Evolutionary conservation across 1,140 invertebrate species (phyloP).

Genomic region (Odontomachus brunneus): DNA sequence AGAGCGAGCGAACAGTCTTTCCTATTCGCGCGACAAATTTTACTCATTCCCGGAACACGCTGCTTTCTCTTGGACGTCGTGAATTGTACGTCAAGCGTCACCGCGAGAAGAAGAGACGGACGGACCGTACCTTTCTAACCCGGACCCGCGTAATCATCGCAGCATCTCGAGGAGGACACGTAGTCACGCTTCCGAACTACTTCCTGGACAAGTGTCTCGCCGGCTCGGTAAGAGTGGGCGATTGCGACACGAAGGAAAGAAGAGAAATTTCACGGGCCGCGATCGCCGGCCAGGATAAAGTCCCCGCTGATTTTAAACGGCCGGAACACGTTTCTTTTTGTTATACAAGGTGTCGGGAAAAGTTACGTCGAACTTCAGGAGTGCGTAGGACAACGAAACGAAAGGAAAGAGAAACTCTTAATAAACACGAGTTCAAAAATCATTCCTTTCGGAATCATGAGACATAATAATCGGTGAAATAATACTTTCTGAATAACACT

Average conservation of each 20-base stretch:
- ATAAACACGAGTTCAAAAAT: too few species aligned
- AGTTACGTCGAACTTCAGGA: too few species aligned
- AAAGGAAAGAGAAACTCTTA: too few species aligned
- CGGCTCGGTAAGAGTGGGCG: slow-evolving; percentile 18
- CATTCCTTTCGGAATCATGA: too few species aligned
- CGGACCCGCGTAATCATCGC: slow-evolving; percentile 39
- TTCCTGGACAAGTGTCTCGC: slow-evolving; percentile 41
- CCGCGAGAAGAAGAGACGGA: not conserved
- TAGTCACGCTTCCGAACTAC: slow-evolving; percentile 52
- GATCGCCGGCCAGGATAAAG: slow-evolving; percentile 15
- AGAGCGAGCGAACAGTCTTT: not conserved
- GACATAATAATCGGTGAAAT: too few species aligned
- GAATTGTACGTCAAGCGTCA: slow-evolving; percentile 2
- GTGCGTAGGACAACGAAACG: too few species aligned
- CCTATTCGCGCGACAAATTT: not conserved
- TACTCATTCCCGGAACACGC: not conserved
- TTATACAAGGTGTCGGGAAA: too few species aligned
- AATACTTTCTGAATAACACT: too few species aligned
- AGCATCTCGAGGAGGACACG: slow-evolving; percentile 35
- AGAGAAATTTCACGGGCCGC: slow-evolving; percentile 42
- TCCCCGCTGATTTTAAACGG: not conserved
- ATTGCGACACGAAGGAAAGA: slow-evolving; percentile 43
- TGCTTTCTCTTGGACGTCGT: slow-evolving; percentile 21
- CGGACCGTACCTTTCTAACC: slow-evolving; percentile 42
- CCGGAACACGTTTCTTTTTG: too few species aligned